Conservation (phyloP, 2,113 vertebrate genomes). For the Lagopus leucura region DNA sequence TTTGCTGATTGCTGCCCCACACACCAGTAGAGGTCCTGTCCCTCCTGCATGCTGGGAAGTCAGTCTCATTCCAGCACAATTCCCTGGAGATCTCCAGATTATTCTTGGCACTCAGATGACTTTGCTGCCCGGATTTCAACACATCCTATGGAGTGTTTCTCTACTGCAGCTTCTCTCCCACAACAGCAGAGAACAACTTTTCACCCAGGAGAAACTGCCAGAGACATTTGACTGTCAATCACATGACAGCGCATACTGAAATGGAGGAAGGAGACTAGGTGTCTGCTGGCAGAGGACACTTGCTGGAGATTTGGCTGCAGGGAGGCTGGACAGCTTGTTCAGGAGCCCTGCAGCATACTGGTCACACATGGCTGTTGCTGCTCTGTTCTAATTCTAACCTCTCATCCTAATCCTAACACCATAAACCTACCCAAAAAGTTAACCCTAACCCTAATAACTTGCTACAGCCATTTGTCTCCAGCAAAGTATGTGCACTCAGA, state of each 20-base stretch:
- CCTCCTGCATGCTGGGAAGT: background rate
- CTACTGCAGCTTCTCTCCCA: background rate
- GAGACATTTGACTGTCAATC: background rate
- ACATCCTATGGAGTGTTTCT: background rate
- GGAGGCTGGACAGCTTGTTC: background rate
- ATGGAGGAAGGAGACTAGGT: background rate
- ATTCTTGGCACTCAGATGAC: background rate
- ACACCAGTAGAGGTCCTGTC: fast-evolving
- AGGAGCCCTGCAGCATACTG: background rate
- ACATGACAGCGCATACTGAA: background rate
- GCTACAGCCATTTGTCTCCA: background rate
- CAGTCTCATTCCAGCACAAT: background rate
- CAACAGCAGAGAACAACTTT: background rate
- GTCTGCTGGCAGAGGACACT: background rate
- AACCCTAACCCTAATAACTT: background rate
- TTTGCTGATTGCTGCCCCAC: background rate
- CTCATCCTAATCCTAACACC: no score
- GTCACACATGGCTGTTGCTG: background rate
- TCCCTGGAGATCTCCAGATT: background rate
- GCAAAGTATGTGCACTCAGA: background rate
- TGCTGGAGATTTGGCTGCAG: background rate
- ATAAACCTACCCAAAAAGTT: no score
- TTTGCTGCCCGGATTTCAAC: background rate
- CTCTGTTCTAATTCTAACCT: background rate
- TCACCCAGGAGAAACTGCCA: background rate